phyloP scores from a whole-genome alignment of 2,797 vertebrate genomes.

The Rhinophrynus dorsalis region DNA sequence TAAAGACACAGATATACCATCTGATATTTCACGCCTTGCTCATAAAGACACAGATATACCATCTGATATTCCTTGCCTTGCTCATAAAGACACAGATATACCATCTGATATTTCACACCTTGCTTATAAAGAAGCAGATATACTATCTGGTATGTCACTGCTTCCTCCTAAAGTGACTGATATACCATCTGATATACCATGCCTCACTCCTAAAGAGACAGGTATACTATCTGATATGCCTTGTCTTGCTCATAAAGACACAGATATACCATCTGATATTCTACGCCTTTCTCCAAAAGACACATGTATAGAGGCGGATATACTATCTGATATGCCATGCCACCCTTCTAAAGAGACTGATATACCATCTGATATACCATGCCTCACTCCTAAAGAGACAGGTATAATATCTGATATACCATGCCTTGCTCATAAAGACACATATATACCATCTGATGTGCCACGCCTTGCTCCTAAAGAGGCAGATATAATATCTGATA shows the following conservation, averaged over 20 bases:
- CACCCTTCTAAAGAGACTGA: neutral
- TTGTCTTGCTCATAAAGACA: neutral
- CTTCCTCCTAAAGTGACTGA: constrained; percentile 12
- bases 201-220: neutral
- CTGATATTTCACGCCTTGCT: no score
- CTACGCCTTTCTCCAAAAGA: neutral
- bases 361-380: neutral
- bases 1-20: no score
- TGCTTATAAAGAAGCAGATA: constrained; percentile 5
- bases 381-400: neutral
- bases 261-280: neutral
- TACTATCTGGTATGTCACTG: constrained; percentile 4
- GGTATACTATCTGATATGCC: neutral
- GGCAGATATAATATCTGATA: neutral
- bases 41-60: no score
- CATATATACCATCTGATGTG: no score
- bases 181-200: constrained; percentile 25
- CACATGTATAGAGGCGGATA: no score
- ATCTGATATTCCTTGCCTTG: no score
- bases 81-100: no score
- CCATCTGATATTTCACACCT: no score
- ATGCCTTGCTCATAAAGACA: no score
- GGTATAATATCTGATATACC: neutral
- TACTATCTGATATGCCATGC: no score
- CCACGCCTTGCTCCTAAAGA: no score